Conservation (phyloP, 2,797 vertebrate genomes). For the Rhynchonycteris naso region DNA sequence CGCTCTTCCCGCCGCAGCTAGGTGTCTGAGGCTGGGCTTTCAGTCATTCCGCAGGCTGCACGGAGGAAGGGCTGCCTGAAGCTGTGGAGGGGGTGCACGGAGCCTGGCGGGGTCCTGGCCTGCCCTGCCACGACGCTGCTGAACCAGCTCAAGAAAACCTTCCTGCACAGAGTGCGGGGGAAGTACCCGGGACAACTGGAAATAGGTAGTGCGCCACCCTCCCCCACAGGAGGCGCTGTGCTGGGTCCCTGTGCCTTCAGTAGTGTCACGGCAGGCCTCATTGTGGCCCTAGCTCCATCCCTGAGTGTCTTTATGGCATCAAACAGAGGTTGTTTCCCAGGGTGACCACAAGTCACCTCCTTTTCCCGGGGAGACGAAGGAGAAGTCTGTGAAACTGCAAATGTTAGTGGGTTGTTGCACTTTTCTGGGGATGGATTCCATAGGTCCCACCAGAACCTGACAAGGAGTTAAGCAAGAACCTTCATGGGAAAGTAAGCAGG, state of each 20-base stretch:
- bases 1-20: fast-evolving
- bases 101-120: conserved; percentile 86
- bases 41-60: conserved; percentile 91
- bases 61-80: conserved; percentile 87
- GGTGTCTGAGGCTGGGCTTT: conserved; percentile 16
- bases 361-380: not conserved
- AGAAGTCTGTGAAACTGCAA: not conserved
- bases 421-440: not conserved
- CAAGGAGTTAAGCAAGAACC: not conserved
- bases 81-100: conserved; percentile 92
- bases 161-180: conserved; percentile 91
- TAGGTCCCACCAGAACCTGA: not conserved
- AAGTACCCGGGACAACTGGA: conserved; percentile 94
- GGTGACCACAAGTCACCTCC: not conserved
- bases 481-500: not conserved
- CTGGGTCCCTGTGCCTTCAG: fast-evolving
- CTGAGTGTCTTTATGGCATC: not conserved
- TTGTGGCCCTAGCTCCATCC: fast-evolving
- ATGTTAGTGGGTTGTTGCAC: fast-evolving
- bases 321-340: fast-evolving
- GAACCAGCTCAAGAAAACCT: conserved; percentile 88
- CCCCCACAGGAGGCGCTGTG: fast-evolving
- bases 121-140: conserved; percentile 87
- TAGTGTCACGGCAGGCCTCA: not conserved
- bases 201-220: conserved; percentile 87